Evolutionary conservation across 2,888 invertebrate genomes (phyloP).

Genomic region (Exocentrus adspersus): DNA sequence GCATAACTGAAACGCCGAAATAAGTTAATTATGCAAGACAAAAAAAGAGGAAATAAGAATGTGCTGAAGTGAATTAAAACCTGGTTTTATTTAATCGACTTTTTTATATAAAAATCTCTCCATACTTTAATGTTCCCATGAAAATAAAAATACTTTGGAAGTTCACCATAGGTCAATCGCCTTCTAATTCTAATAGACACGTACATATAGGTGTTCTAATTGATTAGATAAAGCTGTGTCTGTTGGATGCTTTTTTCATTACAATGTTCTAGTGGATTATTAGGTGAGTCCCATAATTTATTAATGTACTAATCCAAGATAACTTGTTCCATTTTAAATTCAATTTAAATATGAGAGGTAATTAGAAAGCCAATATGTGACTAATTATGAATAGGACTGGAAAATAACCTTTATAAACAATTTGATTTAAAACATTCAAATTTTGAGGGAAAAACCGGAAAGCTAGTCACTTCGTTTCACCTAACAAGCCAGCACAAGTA

Average conservation of each 20-base stretch:
- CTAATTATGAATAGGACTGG: slow-evolving; percentile 12
- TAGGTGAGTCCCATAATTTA: slow-evolving; percentile 14
- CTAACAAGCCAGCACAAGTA: no score
- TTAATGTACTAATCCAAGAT: slow-evolving; percentile 4
- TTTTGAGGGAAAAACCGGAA: no score
- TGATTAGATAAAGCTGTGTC: slow-evolving; percentile 2
- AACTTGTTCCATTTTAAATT: slow-evolving; percentile 9
- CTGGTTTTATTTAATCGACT: slow-evolving; percentile 21
- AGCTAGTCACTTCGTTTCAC: no score
- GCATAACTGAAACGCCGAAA: slow-evolving; percentile 12
- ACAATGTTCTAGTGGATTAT: slow-evolving; percentile 8
- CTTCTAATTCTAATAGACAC: slow-evolving; percentile 21
- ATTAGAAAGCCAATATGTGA: slow-evolving; percentile 16
- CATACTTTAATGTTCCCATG: slow-evolving; percentile 16
- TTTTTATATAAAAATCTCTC: slow-evolving; percentile 12
- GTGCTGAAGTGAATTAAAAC: slow-evolving; percentile 14
- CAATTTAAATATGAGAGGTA: slow-evolving; percentile 17
- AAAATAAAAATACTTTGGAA: slow-evolving; percentile 13
- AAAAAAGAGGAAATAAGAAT: slow-evolving; percentile 17
- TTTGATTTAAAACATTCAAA: no score
- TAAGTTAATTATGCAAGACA: slow-evolving; percentile 16
- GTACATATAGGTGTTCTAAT: slow-evolving; percentile 10
- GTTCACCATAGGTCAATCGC: slow-evolving; percentile 23
- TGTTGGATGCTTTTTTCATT: neutral
- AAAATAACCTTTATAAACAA: neutral